Base-by-base conservation (phyloP, 2,797 vertebrate species). In the Enteromius viviparus region DNA sequence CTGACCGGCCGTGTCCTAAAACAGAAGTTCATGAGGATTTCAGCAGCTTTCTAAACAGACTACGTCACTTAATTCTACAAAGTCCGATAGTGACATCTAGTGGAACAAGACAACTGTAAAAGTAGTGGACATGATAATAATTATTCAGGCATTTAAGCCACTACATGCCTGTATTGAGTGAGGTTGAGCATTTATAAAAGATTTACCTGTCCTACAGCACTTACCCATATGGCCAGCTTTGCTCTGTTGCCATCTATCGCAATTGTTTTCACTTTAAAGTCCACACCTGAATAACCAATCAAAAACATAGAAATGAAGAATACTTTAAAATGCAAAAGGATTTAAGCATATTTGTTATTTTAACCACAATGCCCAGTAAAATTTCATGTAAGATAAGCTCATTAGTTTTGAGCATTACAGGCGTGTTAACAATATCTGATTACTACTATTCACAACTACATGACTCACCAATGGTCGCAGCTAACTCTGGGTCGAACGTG, bases 241-340 rank as follows among this genome's bases (percentile, higher is more conserved):
- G 98, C 97, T 93, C 95, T 97, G 95, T 99, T 99, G 85, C 98
- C 98, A 92, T 99, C 98, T 87, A 99, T 96, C 75, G 97, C 93
- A 77, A 99, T 96, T 3, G 98, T 99, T 94, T 99, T 99, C 84
- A 99, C 98, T 93, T 99, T 99, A 89, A 99, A 99, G 90, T 99
- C 98, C 93, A 99, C 98, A 93, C 98, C 98, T 99, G 89, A 3
- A 83, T 21, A 83, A 72, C 2, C 6, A 19, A 75, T 19, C 47
- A 45, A 49, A 76, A 32, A 37, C 29, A 60, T 0, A 60, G 23
- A 60, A 60, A 60, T 60, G 23, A 23, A 58, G n/a, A 32, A 7
- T 29, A 0, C 45, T 80, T 70, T 9, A 55, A 55, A 6, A 37
- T 15, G 64, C 8, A 26, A 9, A 80, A 60, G 32, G 3, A 66